Evolutionary conservation across 2,888 invertebrate species (phyloP).

Genomic region (Notodonta dromedarius): DNA sequence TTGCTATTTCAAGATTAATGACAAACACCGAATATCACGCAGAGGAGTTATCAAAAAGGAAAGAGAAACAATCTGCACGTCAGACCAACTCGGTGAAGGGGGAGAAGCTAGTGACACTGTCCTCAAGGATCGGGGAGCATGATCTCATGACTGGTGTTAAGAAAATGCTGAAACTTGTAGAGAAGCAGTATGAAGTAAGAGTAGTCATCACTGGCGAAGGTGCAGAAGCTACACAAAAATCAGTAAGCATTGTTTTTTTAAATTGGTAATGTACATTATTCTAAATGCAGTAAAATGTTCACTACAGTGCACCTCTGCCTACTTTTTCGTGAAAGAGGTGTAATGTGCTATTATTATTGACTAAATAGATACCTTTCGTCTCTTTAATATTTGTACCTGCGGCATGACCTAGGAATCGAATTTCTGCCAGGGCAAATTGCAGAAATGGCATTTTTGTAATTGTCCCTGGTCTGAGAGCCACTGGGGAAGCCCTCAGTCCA

Average conservation of each 20-base stretch:
- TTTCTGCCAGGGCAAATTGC: too few species aligned
- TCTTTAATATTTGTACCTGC: too few species aligned
- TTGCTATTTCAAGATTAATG: slow-evolving; percentile 77
- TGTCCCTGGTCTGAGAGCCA: too few species aligned
- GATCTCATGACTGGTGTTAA: slow-evolving; percentile 87
- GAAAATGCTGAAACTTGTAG: slow-evolving; percentile 86
- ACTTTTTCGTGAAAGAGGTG: too few species aligned
- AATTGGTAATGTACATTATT: too few species aligned
- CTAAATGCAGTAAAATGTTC: too few species aligned
- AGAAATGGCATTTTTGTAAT: too few species aligned
- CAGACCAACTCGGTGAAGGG: slow-evolving; percentile 78
- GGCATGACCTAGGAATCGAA: too few species aligned
- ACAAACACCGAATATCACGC: slow-evolving; percentile 86
- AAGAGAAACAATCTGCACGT: slow-evolving; percentile 72
- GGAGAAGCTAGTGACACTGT: slow-evolving; percentile 86
- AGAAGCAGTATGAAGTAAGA: slow-evolving; percentile 87
- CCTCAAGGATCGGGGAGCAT: slow-evolving; percentile 86
- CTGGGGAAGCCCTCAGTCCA: too few species aligned
- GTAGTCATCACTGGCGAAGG: slow-evolving; percentile 81
- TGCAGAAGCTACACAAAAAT: slow-evolving; percentile 58
- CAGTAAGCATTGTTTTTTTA: slow-evolving; percentile 44
- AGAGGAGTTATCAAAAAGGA: slow-evolving; percentile 83
- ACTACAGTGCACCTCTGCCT: too few species aligned
- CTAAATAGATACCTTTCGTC: too few species aligned
- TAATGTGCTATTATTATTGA: too few species aligned